phyloP scores from a whole-genome alignment of 2,113 vertebrate species.

The Anseranas semipalmata region DNA sequence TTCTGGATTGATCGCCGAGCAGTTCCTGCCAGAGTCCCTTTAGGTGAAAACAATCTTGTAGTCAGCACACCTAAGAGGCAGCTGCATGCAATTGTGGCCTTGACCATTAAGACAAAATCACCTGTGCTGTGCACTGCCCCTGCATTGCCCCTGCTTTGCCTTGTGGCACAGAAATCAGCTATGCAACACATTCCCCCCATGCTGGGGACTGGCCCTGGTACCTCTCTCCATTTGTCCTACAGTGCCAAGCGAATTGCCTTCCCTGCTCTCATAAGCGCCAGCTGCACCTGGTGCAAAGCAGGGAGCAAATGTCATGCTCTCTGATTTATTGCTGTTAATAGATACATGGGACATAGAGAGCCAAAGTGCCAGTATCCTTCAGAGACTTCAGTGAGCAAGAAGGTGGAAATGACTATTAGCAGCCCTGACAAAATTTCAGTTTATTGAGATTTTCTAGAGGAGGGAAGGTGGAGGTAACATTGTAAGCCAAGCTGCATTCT shows the following conservation, averaged over 20 bases:
- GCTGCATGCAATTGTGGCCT: neutral
- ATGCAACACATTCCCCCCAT: accelerated
- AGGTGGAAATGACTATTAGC: neutral
- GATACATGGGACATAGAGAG: neutral
- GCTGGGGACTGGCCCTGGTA: neutral
- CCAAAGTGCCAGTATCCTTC: neutral
- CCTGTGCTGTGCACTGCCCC: accelerated
- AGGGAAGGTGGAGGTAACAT: neutral
- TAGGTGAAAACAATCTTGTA: constrained; percentile 76
- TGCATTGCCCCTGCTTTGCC: accelerated
- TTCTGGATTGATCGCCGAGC: constrained; percentile 94
- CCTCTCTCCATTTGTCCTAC: neutral
- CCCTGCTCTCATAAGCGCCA: neutral
- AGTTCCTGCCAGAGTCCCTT: constrained; percentile 88
- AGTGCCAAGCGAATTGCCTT: neutral
- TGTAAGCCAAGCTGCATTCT: accelerated
- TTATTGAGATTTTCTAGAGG: neutral
- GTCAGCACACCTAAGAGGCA: neutral
- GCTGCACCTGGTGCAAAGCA: neutral
- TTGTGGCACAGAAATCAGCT: neutral
- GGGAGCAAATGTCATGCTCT: accelerated
- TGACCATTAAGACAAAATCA: neutral
- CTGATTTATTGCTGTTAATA: neutral
- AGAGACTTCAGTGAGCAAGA: neutral
- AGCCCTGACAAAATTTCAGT: neutral